A percentile compares a stretch with the other conserved stretches of the same genome.
These are phyloP conservation scores for Armadillidium nasatum DNA, from an alignment of 1,140 invertebrate species.

Conservation along the genomic window DNA sequence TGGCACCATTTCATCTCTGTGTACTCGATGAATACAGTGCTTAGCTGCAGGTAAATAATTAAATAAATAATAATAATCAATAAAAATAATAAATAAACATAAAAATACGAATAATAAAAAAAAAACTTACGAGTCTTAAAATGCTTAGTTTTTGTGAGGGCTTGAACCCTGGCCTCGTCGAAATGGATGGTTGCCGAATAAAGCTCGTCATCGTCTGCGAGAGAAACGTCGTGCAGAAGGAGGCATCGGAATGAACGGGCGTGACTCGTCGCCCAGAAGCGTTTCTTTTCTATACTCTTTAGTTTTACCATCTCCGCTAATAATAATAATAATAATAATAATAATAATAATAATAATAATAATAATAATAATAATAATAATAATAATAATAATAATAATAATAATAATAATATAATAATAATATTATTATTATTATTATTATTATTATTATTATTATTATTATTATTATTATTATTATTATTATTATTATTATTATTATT, in stretches of 20 bases:
- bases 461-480: too few relatives aligned
- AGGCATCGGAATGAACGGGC: constrained; percentile 21
- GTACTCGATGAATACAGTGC: constrained; percentile 27
- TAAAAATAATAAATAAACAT: background rate
- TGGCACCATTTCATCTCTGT: constrained; percentile 74
- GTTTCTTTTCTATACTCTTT: constrained; percentile 14
- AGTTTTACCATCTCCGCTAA: background rate
- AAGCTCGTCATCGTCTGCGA: constrained; percentile 44
- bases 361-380: too few relatives aligned
- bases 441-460: too few relatives aligned
- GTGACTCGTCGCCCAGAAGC: constrained; percentile 25
- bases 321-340: too few relatives aligned
- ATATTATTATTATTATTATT: too few relatives aligned
- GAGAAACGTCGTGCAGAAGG: constrained; percentile 44
- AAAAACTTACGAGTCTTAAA: constrained; percentile 28
- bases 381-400: too few relatives aligned
- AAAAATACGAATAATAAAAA: background rate
- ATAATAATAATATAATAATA: too few relatives aligned
- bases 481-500: too few relatives aligned
- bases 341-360: too few relatives aligned
- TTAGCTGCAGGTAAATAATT: constrained; percentile 16
- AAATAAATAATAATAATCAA: too few relatives aligned
- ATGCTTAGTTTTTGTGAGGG: constrained; percentile 8
- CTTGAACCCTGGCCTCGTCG: constrained; percentile 33
- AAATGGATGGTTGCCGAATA: constrained; percentile 43